Evolutionary conservation across 2,797 vertebrate species (phyloP), one percentile per base, ranked within the genome.

Genomic region (Vultur gryphus): DNA sequence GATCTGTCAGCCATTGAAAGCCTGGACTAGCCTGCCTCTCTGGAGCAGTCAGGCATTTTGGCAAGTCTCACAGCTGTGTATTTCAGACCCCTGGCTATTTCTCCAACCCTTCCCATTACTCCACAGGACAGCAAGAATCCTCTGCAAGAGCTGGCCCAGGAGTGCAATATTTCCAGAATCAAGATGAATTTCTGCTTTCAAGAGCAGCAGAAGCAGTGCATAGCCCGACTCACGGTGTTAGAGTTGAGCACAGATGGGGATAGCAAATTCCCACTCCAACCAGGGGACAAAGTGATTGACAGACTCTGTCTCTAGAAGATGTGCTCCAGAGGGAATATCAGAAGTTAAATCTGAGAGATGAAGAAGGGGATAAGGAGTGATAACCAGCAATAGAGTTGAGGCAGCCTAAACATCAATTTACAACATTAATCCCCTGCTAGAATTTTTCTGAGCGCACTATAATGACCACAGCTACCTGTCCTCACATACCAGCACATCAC

Each of bases 81-180:
- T 70, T 94, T 71, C 87, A 81, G 82, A 69, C 28, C 49, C 29
- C 73, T 81, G 61, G 57, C 46, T 75, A 11, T 71, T 95, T 66
- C 75, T 83, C 48, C 71, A 61, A 20, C 19, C 37, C 28, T 80
- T 70, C 44, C 78, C 58, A 26, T 67, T 71, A 44, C 48, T 83
- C 57, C 71, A 82, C 24, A 61, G 9, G 55, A 80, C 71, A 92
- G 52, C 26, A 82, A 61, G 59, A 85, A 43, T 24, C 11, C 55
- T 37, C 31, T 73, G 75, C 44, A 82, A 89, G 67, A 94, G 28
- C 62, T 89, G 84, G 37, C 59, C 72, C 37, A 51, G 4, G 44
- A 85, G 44, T 49, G 18, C 39, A 37, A 1, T 33, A 23, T 58
- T 70, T 75, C 73, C 86, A 93, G 54, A 29, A 89, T 33, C 51